Base-by-base conservation (phyloP, 2,113 vertebrate species). In the Peromyscus polionotus region DNA sequence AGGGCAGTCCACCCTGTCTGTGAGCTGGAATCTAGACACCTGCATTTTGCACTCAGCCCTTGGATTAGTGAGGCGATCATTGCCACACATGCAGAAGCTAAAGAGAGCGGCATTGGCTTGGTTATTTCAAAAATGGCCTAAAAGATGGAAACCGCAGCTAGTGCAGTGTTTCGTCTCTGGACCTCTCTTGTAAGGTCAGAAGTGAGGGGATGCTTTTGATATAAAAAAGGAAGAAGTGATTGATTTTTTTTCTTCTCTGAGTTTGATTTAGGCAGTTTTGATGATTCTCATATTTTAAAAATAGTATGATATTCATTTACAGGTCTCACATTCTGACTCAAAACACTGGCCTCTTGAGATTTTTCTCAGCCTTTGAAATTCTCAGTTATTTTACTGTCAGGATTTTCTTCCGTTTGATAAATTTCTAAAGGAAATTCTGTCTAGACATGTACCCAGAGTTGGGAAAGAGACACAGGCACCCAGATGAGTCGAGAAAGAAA, bases 261-360 rank as follows among this genome's bases (percentile, higher is more conserved):
- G 5, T 63, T 95, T 48, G 39, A 92, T 79, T 93, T 51, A 63
- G 16, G 14, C 11, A 84, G 85, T 33, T 88, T 97, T 88, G 91
- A 77, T 85, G 59, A 79, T 93, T 90, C 90, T 89, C 77, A 88
- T 68, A 90, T 95, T 95, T 95, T 76, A 95, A 96, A 97, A 93
- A 90, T 92, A 73, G 31, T 86, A 42, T 16, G 6, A 76, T 91
- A 93, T 97, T 97, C 96, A 98, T 98, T 98, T 91, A 97, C 63
- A 96, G 91, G 70, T 96, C 79, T 93, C 95, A 81, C 7, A 88
- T 96, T 97, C 95, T 91, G 96, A 70, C 72, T 91, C 51, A 96
- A 92, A 51, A 97, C 83, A 68, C 13, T 79, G 68, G 45, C 73
- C 3, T 75, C 87, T 39, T 95, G 45, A 59, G 54, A 28, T 57